Base-by-base conservation (phyloP, 2,797 vertebrate genomes). In the Sus cebifrons region DNA sequence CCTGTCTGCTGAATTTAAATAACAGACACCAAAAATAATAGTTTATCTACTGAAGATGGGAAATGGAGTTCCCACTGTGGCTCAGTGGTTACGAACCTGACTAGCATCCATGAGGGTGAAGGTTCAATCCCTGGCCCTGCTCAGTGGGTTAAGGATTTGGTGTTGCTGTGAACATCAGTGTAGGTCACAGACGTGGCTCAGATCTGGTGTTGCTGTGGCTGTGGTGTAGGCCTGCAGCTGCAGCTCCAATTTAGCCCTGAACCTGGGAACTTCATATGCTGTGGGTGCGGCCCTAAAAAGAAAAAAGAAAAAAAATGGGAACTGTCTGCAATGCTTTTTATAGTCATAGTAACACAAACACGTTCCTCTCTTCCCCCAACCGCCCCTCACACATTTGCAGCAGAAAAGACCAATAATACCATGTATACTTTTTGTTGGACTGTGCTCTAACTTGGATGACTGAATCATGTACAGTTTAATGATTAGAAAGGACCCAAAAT, bases 1-100 rank as follows among this genome's bases (percentile, higher is more conserved):
- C 44, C 75, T 65, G n/a, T 75, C 64, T 81, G 6, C 11, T 88
- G 16, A 70, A 82, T 49, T 97, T 86, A 85, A 71, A 62, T 68
- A 73, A 70, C 81, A 90, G 81, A 40, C 7, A 83, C 25, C 23
- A 81, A 65, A 67, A 91, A 91, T n/a, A 75, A 56, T 23, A 62
- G 10, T 49, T 23, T 78, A 65, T 23, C 6, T 70, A 16, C 40
- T 89, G 82, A 64, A 71, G 92, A 92, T 74, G 54, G 36, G 62
- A 88, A 87, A 13, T 54, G 44, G 44, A 49, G 44, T 10, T 49
- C 44, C 44, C 44, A 49, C 44, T 49, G 44, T 49, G 44, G 44
- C 9, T 49, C 44, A 49, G 44, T 49, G 44, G 44, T 49, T 49
- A 49, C 9, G 44, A 49, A 49, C 44, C 44, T 49, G 44, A 49